Percentiles rank a stretch among this genome's conserved stretches.
phyloP scores from a whole-genome alignment of 2,888 invertebrate species.

The Eilema caniola region DNA sequence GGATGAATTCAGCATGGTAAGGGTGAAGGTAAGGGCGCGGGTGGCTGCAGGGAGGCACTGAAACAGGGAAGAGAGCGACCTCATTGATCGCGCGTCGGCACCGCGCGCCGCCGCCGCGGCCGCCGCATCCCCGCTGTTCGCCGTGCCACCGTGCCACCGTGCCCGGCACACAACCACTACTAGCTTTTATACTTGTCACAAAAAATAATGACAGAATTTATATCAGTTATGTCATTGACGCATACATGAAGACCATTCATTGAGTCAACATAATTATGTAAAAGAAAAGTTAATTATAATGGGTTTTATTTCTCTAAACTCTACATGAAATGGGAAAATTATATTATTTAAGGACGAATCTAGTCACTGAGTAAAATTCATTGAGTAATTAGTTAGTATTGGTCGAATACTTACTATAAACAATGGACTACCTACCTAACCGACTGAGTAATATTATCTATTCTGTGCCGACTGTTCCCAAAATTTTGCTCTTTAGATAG shows the following conservation, averaged over 20 bases:
- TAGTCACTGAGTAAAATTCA: too few relatives aligned
- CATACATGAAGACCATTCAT: slow-evolving; percentile 8
- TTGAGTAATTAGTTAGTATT: too few relatives aligned
- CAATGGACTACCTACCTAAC: too few relatives aligned
- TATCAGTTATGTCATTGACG: slow-evolving; percentile 12
- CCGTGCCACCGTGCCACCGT: slow-evolving; percentile 44
- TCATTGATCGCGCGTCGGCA: slow-evolving; percentile 84
- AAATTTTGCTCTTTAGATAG: not conserved
- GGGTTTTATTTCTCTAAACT: not conserved
- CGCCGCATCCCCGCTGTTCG: slow-evolving; percentile 50
- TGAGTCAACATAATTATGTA: not conserved
- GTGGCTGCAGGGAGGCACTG: slow-evolving; percentile 52
- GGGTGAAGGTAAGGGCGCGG: slow-evolving; percentile 52
- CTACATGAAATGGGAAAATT: too few relatives aligned
- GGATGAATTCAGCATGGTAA: slow-evolving; percentile 62
- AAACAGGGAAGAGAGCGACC: slow-evolving; percentile 65
- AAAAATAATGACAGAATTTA: slow-evolving; percentile 24
- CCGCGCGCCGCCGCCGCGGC: slow-evolving; percentile 55
- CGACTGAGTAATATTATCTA: too few relatives aligned
- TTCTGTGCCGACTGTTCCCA: not conserved
- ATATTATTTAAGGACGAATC: too few relatives aligned
- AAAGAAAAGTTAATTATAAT: not conserved
- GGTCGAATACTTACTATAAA: not conserved
- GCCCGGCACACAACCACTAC: slow-evolving; percentile 71
- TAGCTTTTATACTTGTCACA: slow-evolving; percentile 63